phyloP scores from a whole-genome alignment of 2,113 vertebrate species.

The Ariopsis seemanni region DNA sequence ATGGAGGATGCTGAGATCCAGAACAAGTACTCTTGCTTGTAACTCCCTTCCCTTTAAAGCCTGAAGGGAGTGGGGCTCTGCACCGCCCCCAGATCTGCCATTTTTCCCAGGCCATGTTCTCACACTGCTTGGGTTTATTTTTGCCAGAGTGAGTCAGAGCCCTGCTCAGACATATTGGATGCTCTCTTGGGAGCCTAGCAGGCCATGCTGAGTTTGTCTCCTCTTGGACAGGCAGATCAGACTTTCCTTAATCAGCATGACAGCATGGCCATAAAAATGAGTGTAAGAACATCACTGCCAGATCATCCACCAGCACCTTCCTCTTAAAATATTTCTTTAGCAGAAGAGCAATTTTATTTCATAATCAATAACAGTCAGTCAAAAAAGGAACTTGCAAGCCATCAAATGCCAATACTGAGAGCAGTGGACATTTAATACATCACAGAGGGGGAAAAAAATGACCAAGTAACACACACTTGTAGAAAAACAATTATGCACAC shows the following conservation, averaged over 20 bases:
- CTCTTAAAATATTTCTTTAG: slow-evolving; percentile 29
- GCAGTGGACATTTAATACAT: too few species aligned
- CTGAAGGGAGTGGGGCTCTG: slow-evolving; percentile 42
- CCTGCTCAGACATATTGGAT: slow-evolving; percentile 64
- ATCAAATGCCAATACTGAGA: too few species aligned
- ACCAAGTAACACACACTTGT: slow-evolving; percentile 57
- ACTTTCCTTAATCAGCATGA: background rate
- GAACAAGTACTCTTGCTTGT: slow-evolving; percentile 46
- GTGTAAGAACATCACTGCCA: slow-evolving; percentile 13
- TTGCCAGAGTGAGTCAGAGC: slow-evolving; percentile 74
- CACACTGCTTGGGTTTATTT: slow-evolving; percentile 80
- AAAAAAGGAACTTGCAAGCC: too few species aligned
- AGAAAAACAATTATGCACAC: slow-evolving; percentile 35
- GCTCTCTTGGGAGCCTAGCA: slow-evolving; percentile 67
- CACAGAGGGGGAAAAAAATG: background rate
- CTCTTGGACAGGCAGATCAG: slow-evolving; percentile 19
- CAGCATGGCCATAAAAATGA: background rate
- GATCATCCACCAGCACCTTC: slow-evolving; percentile 45
- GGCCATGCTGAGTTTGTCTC: slow-evolving; percentile 55
- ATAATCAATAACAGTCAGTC: too few species aligned
- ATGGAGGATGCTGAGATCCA: slow-evolving; percentile 40
- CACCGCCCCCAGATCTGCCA: slow-evolving; percentile 63
- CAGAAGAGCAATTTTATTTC: slow-evolving; percentile 44
- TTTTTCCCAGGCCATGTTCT: slow-evolving; percentile 79
- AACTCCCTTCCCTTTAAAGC: slow-evolving; percentile 43